Base-by-base conservation (phyloP, 2,888 invertebrate species). In the Gibbula magus region DNA sequence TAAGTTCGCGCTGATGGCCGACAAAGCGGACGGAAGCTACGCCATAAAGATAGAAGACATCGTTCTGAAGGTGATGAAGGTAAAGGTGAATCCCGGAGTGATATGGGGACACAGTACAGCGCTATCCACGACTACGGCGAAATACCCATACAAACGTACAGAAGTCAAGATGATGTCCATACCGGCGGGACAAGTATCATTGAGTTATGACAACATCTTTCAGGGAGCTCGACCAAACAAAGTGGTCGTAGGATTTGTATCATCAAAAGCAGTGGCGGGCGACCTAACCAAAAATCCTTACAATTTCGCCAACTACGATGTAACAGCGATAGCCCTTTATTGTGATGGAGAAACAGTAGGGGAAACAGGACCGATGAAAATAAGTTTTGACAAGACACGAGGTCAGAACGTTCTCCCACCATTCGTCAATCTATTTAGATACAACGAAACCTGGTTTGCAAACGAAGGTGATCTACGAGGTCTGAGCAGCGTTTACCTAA, bases 51-150 rank as follows among this genome's bases (percentile, higher is more conserved):
- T 73, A 29, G 73, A 73, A 35, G 73, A 73, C 35, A 45, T 73
- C 20, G 73, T 35, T 25, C 20, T 73, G 45, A 45, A 45, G 13
- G 45, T 45, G 45, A 45, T 45, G 45, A 45, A 45, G 45, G 45
- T 45, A 8, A 29, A 77, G 54, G 80, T 83, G 18, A 82, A 83
- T 35, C 80, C 82, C 1, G 82, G 79, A 13, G 79, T 85, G n/a
- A 81, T 83, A 32, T 81, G 79, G 51, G 82, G 76, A 20, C 82
- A 81, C 73, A 73, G 35, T 35, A 45, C 35, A 73, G 73, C 73
- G 39, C 73, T 73, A 20, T 73, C 73, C 25, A 56, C 56, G 22
- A 56, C 56, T 22, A 18, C 56, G 20, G 56, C 56, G 56, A 22
- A 56, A 56, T 56, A 56, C 20, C 56, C 56, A 20, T 56, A 56